These are phyloP conservation scores for Syrmaticus mikado DNA, from an alignment of 2,113 vertebrate species.

Conservation along the genomic window DNA sequence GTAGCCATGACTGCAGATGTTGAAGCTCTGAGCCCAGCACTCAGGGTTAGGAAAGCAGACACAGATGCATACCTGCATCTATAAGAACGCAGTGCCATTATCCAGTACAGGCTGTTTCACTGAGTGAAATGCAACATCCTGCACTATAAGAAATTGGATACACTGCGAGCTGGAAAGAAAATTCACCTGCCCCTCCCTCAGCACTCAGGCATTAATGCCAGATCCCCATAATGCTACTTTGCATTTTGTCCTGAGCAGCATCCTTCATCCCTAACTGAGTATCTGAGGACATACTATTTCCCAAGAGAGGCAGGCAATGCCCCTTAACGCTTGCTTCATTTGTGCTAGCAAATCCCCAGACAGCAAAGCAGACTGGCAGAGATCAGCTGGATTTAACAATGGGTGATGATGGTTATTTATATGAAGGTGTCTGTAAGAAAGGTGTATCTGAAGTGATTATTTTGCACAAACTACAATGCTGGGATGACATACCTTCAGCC, in stretches of 20 bases:
- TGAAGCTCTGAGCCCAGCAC: background rate
- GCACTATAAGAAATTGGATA: background rate
- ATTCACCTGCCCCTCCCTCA: background rate
- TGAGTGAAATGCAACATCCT: background rate
- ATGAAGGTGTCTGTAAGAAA: conserved; percentile 17
- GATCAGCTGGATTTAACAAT: conserved; percentile 10
- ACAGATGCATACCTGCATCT: background rate
- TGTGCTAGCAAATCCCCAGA: background rate
- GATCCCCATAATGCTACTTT: background rate
- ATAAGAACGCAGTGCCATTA: background rate
- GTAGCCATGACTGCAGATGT: background rate
- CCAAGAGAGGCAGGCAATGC: background rate
- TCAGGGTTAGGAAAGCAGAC: background rate
- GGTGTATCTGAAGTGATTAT: background rate
- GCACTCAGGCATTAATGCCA: background rate
- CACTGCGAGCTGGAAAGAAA: background rate
- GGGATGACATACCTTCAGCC: background rate
- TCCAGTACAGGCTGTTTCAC: background rate
- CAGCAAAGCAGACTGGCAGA: background rate
- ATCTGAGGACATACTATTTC: background rate
- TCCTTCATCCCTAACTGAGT: background rate
- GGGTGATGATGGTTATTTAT: background rate
- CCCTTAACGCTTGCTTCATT: background rate
- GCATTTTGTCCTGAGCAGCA: conserved; percentile 7
- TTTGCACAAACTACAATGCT: background rate